phyloP scores from a whole-genome alignment of 2,797 vertebrate species.

The Hypotaenidia philippensis region DNA sequence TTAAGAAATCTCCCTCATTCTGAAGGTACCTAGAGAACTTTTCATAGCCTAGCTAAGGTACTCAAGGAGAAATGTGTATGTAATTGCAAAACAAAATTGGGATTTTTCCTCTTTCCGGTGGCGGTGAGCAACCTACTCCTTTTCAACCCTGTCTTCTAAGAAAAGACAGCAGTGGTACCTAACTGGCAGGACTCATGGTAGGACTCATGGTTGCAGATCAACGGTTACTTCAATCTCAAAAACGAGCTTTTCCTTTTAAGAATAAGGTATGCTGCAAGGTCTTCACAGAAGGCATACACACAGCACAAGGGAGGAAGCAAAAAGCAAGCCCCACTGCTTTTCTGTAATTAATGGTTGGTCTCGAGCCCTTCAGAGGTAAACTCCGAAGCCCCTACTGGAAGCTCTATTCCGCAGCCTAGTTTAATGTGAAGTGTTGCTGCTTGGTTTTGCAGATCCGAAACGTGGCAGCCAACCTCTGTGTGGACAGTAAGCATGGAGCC shows the following conservation, averaged over 20 bases:
- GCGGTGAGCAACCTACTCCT: neutral
- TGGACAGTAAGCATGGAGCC: constrained; percentile 90
- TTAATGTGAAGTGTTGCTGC: neutral
- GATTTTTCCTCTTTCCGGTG: neutral
- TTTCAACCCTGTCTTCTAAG: neutral
- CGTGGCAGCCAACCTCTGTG: constrained; percentile 85
- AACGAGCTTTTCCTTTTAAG: neutral
- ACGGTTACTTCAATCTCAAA: neutral
- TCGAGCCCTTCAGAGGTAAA: neutral
- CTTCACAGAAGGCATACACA: neutral
- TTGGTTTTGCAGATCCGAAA: constrained; percentile 85
- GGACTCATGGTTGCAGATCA: neutral
- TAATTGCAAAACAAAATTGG: neutral
- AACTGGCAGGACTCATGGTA: neutral
- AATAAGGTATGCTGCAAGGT: neutral
- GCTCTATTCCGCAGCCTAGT: neutral
- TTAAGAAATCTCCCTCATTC: neutral
- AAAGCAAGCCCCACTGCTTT: neutral
- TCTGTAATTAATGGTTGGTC: neutral
- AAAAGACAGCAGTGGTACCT: neutral
- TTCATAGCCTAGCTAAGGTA: neutral
- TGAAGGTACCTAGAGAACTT: neutral
- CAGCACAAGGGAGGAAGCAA: neutral
- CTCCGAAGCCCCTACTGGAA: neutral
- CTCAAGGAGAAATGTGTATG: neutral